Percentiles rank a stretch among this genome's conserved stretches.
Evolutionary conservation across 2,113 vertebrate genomes (phyloP).

Genomic region (Panthera uncia): DNA sequence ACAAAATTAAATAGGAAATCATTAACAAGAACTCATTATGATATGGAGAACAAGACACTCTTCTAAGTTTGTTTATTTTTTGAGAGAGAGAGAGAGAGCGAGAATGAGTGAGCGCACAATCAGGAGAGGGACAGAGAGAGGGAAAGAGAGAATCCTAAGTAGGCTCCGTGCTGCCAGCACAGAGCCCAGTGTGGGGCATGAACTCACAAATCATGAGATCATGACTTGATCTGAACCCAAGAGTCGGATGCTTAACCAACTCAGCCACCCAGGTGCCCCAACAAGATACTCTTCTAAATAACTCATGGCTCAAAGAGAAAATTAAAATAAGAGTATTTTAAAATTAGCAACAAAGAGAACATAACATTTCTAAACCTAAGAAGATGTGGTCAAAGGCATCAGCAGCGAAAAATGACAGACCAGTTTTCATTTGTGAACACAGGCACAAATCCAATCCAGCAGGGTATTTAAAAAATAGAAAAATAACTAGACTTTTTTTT

Average conservation of each 20-base stretch:
- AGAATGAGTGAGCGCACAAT: too few species aligned
- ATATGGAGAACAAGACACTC: background rate
- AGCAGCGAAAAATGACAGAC: background rate
- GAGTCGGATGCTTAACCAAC: too few species aligned
- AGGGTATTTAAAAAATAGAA: background rate
- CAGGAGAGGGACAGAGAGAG: too few species aligned
- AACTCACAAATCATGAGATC: too few species aligned
- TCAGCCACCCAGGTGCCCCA: background rate
- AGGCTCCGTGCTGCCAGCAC: too few species aligned
- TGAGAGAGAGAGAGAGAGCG: too few species aligned
- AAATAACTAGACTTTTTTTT: too few species aligned
- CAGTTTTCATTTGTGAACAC: background rate
- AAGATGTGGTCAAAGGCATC: background rate
- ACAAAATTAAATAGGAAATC: conserved; percentile 1
- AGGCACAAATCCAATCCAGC: background rate
- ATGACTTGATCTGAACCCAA: too few species aligned
- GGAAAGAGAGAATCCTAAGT: too few species aligned
- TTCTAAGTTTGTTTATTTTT: background rate
- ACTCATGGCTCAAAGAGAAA: background rate
- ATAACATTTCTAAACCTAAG: background rate
- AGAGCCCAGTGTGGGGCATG: too few species aligned
- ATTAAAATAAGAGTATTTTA: background rate
- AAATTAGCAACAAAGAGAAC: background rate
- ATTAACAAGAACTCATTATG: background rate
- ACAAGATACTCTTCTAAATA: background rate